Base-by-base conservation (phyloP, 2,113 vertebrate species). In the Phylloscopus whistleri region DNA sequence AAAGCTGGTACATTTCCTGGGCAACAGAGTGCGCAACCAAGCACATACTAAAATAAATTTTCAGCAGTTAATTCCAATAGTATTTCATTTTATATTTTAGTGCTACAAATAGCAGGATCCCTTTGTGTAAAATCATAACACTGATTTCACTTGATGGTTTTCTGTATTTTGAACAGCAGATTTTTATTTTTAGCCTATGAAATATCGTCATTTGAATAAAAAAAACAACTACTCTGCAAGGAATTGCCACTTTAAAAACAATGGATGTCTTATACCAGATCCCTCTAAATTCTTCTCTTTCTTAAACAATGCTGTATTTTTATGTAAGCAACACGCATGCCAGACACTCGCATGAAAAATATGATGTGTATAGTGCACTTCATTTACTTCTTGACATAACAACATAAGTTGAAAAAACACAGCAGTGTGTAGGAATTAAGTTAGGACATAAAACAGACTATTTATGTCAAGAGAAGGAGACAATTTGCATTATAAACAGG, bases 381-480 rank as follows among this genome's bases (percentile, higher is more conserved):
- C 69, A 87, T 97, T 94, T 97, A 62, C 94, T 95, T 91, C 83
- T 95, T 93, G 89, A 95, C 89, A 79, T 90, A 95, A 82, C 80
- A 93, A 41, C 84, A 6, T 75, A 64, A 91, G 49, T 46, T 96
- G 90, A 91, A 93, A 91, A 97, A 90, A 21, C 62, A 62, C 94
- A 95, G 94, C 6, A 6, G 88, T 94, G 95, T 91, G 70, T 51
- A 90, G 78, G 95, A 95, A 89, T 95, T 91, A 95, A 93, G 66
- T 96, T 96, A 92, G 84, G 92, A 96, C 49, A 94, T 80, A 80
- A 94, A 94, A 0, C 95, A 97, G 90, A 89, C 70, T 93, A 64
- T 85, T 91, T 82, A 26, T 95, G 93, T 92, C 90, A 96, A 87
- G 75, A 94, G 76, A 73, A 93, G 77, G 74, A 84, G 79, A 95